These are phyloP conservation scores for Acheta domesticus DNA, from an alignment of 2,888 invertebrate species.

Conservation along the genomic window DNA sequence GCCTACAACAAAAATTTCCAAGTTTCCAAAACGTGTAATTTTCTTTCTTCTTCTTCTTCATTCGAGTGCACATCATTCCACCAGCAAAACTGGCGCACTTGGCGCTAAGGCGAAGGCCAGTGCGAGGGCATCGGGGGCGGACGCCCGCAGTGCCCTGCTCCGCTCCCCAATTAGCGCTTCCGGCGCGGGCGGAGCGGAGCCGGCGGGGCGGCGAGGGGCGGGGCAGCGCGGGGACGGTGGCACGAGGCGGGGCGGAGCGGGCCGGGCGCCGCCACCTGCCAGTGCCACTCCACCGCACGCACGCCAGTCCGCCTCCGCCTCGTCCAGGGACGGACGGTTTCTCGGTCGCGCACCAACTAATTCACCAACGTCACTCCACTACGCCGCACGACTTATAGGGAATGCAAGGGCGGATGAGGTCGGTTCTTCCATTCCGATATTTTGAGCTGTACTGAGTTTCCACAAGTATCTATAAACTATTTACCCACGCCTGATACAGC, in stretches of 20 bases:
- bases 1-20: no score
- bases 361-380: no score
- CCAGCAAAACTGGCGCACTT: neutral
- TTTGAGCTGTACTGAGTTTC: no score
- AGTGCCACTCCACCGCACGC: neutral
- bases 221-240: no score
- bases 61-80: neutral
- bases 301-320: neutral
- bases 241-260: neutral
- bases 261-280: neutral
- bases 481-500: no score
- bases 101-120: neutral
- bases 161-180: conserved; percentile 6
- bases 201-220: neutral
- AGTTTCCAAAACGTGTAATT: no score
- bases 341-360: no score
- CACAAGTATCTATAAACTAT: no score
- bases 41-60: neutral
- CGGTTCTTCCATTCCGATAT: no score
- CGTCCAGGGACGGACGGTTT: no score
- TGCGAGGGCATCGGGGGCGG: neutral
- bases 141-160: neutral
- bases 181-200: neutral
- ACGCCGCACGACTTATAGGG: no score
- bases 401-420: no score